These are phyloP conservation scores for Coelinius sp. DNA, from an alignment of 2,888 invertebrate genomes.

Conservation along the genomic window DNA sequence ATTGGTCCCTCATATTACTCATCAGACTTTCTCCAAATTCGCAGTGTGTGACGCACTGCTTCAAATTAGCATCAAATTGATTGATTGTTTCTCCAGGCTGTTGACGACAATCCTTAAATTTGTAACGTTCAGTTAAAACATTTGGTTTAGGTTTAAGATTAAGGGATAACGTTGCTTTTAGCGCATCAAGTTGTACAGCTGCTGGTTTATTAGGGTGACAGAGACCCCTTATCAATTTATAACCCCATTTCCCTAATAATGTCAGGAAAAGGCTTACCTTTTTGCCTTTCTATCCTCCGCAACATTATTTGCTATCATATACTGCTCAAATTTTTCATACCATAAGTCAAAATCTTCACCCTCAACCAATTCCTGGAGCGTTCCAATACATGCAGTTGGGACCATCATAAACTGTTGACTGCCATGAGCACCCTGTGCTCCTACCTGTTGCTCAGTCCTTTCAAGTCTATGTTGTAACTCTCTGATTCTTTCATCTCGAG, in stretches of 20 bases:
- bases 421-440: too few species aligned
- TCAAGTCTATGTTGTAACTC: not conserved
- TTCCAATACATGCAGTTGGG: not conserved
- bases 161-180: constrained; percentile 35
- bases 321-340: not conserved
- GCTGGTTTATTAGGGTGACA: constrained; percentile 39
- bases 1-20: constrained; percentile 33
- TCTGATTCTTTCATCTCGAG: not conserved
- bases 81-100: not conserved
- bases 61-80: not conserved
- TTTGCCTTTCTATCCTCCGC: not conserved
- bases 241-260: constrained; percentile 37
- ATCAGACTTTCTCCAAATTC: constrained; percentile 32
- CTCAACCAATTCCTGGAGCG: not conserved
- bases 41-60: not conserved
- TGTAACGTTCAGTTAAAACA: constrained; percentile 40
- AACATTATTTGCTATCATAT: not conserved
- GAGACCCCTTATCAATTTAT: constrained; percentile 39
- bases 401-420: too few species aligned
- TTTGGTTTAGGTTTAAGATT: constrained; percentile 41
- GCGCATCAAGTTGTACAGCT: constrained; percentile 6
- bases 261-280: constrained; percentile 32
- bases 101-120: constrained; percentile 44
- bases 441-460: too few species aligned
- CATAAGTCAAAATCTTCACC: not conserved